These are phyloP conservation scores for Nesoenas mayeri DNA, from an alignment of 2,113 vertebrate genomes.

Conservation along the genomic window DNA sequence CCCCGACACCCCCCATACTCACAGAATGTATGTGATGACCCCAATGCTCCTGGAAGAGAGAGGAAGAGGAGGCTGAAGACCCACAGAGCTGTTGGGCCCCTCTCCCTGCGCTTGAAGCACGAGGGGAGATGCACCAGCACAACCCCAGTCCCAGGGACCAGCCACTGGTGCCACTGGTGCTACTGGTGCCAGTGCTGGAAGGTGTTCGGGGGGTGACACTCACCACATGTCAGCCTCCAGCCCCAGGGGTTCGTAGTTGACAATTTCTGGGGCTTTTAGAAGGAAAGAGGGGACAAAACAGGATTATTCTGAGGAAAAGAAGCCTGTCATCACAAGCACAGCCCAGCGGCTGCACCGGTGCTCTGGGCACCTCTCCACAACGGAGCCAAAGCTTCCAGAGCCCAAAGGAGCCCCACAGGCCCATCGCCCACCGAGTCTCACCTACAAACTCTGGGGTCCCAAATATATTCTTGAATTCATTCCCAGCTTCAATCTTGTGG, in stretches of 20 bases:
- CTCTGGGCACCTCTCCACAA: neutral
- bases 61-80: neutral
- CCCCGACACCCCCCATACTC: constrained; percentile 67
- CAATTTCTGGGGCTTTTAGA: constrained; percentile 91
- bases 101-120: neutral
- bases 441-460: constrained; percentile 97
- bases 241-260: constrained; percentile 96
- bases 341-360: accelerated
- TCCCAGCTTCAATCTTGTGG: constrained; percentile 95
- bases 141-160: accelerated
- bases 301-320: neutral
- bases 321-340: neutral
- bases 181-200: neutral
- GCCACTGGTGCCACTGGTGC: neutral
- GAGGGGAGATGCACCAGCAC: accelerated
- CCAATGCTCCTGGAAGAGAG: constrained; percentile 88
- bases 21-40: constrained; percentile 97
- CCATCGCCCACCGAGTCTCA: neutral
- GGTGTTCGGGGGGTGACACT: constrained; percentile 48
- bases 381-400: neutral
- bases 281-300: neutral
- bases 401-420: neutral
- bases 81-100: accelerated
- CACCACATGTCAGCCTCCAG: constrained; percentile 98
- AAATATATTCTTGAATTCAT: constrained; percentile 98